phyloP scores from a whole-genome alignment of 2,113 vertebrate species.

The Callospermophilus lateralis region DNA sequence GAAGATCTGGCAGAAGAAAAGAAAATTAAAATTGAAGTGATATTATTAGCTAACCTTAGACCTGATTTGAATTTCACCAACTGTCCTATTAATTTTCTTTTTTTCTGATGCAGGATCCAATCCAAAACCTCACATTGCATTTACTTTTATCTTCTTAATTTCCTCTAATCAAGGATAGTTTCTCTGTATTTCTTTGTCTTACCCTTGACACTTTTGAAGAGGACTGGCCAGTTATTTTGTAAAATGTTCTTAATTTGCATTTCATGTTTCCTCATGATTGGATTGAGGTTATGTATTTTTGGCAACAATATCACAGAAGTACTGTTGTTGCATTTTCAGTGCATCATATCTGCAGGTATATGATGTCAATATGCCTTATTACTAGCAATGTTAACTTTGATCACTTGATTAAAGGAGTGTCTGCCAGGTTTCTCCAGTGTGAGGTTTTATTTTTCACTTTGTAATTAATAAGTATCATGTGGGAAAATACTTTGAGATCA shows the following conservation, averaged over 20 bases:
- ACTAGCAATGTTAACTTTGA: slow-evolving; percentile 51
- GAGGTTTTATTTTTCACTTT: slow-evolving; percentile 60
- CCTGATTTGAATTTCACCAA: not conserved
- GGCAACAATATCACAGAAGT: slow-evolving; percentile 47
- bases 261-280: slow-evolving; percentile 45
- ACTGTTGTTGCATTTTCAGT: not conserved
- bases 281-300: slow-evolving; percentile 28
- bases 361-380: slow-evolving; percentile 53
- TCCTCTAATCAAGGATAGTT: slow-evolving; percentile 40
- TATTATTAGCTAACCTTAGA: not conserved
- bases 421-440: slow-evolving; percentile 55
- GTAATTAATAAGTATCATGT: slow-evolving; percentile 75
- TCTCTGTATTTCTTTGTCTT: slow-evolving; percentile 44
- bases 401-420: slow-evolving; percentile 60
- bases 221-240: slow-evolving; percentile 10
- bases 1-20: not conserved
- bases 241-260: slow-evolving; percentile 1
- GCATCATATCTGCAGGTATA: slow-evolving; percentile 30
- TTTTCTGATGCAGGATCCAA: not conserved
- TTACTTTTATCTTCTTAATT: slow-evolving; percentile 8
- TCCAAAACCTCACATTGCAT: not conserved
- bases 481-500: slow-evolving; percentile 22
- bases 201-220: slow-evolving; percentile 42
- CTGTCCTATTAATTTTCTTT: not conserved
- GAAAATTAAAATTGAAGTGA: not conserved